phyloP scores from a whole-genome alignment of 2,888 invertebrate species.

The Andrena praecox region DNA sequence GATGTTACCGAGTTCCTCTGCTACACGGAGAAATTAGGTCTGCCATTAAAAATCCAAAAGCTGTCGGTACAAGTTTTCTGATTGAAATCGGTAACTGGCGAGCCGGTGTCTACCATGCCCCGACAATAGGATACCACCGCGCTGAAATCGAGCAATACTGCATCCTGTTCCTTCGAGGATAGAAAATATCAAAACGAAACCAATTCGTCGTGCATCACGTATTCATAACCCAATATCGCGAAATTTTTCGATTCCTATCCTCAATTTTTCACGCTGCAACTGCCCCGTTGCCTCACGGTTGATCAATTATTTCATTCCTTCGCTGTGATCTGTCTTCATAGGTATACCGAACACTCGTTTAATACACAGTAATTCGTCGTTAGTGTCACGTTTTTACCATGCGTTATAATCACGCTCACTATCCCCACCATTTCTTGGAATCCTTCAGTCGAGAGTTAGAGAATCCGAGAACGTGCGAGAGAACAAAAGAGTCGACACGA shows the following conservation, averaged over 20 bases:
- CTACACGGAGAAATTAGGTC: slow-evolving; percentile 29
- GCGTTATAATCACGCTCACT: too few species aligned
- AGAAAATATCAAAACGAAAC: slow-evolving; percentile 41
- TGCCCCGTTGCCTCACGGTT: not conserved
- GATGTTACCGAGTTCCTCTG: slow-evolving; percentile 12
- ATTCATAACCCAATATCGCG: slow-evolving; percentile 22
- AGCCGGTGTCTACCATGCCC: slow-evolving; percentile 3
- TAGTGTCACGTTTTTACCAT: too few species aligned
- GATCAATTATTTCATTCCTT: slow-evolving; percentile 13
- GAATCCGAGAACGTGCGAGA: too few species aligned
- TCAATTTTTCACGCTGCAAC: slow-evolving; percentile 9
- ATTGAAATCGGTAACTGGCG: slow-evolving; percentile 20
- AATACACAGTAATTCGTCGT: too few species aligned
- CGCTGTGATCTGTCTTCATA: not conserved
- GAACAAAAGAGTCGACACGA: too few species aligned
- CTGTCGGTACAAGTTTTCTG: slow-evolving; percentile 14
- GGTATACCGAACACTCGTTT: not conserved
- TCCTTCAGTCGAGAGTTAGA: too few species aligned
- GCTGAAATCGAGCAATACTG: slow-evolving; percentile 17
- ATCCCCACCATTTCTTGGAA: too few species aligned
- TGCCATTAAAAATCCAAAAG: slow-evolving; percentile 29
- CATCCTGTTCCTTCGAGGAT: slow-evolving; percentile 34
- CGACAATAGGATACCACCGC: slow-evolving; percentile 19
- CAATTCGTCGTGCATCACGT: not conserved
- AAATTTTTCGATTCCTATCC: slow-evolving; percentile 15